Evolutionary conservation across 2,113 vertebrate genomes (phyloP), one percentile per base, ranked within the genome.

Genomic region (Cololabis saira): DNA sequence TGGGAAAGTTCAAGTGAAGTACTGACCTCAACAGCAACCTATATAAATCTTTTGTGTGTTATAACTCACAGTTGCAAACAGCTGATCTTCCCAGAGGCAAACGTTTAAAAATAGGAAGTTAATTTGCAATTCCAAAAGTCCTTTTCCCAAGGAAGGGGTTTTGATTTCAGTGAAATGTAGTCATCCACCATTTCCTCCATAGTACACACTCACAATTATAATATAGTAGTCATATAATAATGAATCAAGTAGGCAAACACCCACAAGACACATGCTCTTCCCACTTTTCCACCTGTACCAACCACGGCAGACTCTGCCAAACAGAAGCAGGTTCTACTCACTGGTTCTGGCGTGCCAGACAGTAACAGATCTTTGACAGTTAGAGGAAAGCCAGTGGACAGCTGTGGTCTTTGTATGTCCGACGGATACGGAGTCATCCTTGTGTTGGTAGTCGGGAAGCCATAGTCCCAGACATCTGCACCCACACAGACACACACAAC

Each of bases 311-410:
- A 43, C 41, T 52, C 45, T 51, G 37, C 22, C 50, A 45, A 58
- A 57, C 27, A 55, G 33, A 37, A 42, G 41, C 9, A 51, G 12
- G 42, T 45, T 8, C 22, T 18, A 83, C 95, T 95, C 78, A 96
- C 97, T 0, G 85, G 71, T 19, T 98, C 97, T 0, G 87, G 80
- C 13, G 85, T 92, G 63, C 93, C 92, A 0, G 95, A 96, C 14
- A 98, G 94, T n/a, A 98, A 92, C 24, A 98, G 92, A 24, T 97
- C 95, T 76, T 98, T 99, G 67, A 99, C 95, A 0, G 96, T 97
- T 40, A 98, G 93, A 2, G 86, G 60, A 70, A 94, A 89, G 19
- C 74, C 69, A 18, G 80, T 80, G 63, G 1, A 81, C 64, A 30
- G 78, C 3, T 0, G 88, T 30, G 0, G 57, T 52, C 57, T 83